Evolutionary conservation across 2,888 invertebrate genomes (phyloP).

Genomic region (Polydrusus tereticollis): DNA sequence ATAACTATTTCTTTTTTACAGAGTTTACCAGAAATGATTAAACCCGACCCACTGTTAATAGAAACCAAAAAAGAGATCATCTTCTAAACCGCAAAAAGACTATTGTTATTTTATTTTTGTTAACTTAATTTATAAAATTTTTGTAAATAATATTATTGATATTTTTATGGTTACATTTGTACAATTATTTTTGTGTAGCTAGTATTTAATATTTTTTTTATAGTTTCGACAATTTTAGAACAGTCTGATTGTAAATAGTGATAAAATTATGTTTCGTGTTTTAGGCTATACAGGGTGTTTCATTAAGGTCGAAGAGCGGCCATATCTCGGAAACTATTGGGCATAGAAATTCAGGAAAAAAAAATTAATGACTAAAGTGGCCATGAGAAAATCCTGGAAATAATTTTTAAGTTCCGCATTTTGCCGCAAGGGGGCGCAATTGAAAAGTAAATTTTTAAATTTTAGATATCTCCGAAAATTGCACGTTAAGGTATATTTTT

Average conservation of each 20-base stretch:
- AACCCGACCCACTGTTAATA: conserved; percentile 59
- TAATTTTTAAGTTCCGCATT: no score
- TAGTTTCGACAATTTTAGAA: not conserved
- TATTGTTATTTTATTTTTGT: conserved; percentile 18
- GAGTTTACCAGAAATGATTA: conserved; percentile 61
- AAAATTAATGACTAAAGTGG: no score
- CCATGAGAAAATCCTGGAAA: no score
- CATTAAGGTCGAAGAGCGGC: no score
- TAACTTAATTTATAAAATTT: conserved; percentile 23
- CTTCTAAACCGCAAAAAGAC: conserved; percentile 28
- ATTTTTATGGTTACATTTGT: not conserved
- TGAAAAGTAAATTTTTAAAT: no score
- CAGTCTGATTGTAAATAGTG: not conserved
- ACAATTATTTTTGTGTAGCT: not conserved
- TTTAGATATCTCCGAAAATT: no score
- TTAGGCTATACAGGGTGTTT: not conserved
- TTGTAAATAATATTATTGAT: conserved; percentile 20
- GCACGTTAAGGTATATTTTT: no score
- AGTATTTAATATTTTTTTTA: not conserved
- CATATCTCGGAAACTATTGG: no score
- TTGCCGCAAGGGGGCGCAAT: no score
- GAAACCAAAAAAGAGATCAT: conserved; percentile 51
- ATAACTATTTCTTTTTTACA: conserved; percentile 50
- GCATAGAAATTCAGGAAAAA: no score
- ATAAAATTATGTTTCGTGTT: not conserved